These are phyloP conservation scores for Momotus momota DNA, from an alignment of 2,797 vertebrate species.

Conservation along the genomic window DNA sequence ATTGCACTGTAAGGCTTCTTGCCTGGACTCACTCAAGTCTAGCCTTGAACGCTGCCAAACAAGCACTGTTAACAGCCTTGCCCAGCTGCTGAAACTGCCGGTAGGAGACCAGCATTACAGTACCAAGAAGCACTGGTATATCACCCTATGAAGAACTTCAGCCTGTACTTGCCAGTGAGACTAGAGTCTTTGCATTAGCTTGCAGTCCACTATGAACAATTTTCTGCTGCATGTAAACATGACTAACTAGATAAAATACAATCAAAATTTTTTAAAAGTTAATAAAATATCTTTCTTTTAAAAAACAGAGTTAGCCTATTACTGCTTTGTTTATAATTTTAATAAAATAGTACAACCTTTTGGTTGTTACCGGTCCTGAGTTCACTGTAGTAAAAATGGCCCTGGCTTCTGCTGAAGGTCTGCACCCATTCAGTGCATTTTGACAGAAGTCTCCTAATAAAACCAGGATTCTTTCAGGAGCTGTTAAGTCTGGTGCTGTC, in stretches of 20 bases:
- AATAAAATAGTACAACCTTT: conserved; percentile 83
- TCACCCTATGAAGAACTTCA: conserved; percentile 77
- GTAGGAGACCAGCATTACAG: background rate
- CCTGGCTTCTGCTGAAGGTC: conserved; percentile 77
- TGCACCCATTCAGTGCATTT: conserved; percentile 2
- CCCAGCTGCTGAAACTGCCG: background rate
- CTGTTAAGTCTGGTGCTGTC: conserved; percentile 76
- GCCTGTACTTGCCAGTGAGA: conserved; percentile 75
- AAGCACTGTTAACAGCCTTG: background rate
- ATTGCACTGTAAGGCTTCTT: background rate
- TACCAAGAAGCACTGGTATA: conserved; percentile 66
- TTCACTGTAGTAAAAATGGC: conserved; percentile 78
- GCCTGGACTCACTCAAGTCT: accelerated
- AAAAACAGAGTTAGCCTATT: conserved; percentile 82
- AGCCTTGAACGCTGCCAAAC: background rate
- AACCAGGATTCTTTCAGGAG: background rate
- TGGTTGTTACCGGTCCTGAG: conserved; percentile 85
- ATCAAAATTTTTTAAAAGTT: conserved; percentile 84
- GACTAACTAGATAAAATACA: conserved; percentile 87
- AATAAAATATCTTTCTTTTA: conserved; percentile 84
- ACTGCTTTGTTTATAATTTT: conserved; percentile 84
- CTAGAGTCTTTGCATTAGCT: conserved; percentile 80
- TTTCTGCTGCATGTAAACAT: conserved; percentile 87
- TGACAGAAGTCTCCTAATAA: conserved; percentile 49
- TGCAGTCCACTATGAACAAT: conserved; percentile 86